These are phyloP conservation scores for Darevskia mixta DNA, from an alignment of 2,797 vertebrate genomes.

Conservation along the genomic window DNA sequence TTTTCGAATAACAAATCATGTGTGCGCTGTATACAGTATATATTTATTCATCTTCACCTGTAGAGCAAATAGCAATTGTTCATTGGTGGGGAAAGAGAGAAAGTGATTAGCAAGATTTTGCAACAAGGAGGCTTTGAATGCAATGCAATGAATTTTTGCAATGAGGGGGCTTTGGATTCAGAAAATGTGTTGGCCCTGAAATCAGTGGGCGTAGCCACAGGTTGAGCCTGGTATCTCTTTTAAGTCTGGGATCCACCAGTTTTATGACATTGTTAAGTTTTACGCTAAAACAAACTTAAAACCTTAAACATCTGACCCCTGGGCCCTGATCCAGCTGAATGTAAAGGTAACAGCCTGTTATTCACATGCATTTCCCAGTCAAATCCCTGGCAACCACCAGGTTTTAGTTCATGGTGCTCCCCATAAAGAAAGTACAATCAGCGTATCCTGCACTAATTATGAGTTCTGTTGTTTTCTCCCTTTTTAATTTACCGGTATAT, in stretches of 20 bases:
- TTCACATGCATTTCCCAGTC: neutral
- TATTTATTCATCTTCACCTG: neutral
- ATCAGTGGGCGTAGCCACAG: neutral
- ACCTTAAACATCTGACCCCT: neutral
- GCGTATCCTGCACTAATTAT: no score
- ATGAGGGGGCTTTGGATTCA: no score
- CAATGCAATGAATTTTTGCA: no score
- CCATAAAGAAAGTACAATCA: neutral
- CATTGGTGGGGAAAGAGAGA: neutral
- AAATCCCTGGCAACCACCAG: neutral
- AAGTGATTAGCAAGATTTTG: neutral
- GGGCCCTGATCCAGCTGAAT: neutral
- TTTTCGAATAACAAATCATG: neutral
- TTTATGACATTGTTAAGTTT: neutral
- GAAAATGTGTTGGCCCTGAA: neutral
- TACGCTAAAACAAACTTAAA: neutral
- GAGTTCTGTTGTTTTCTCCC: neutral
- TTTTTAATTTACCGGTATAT: neutral
- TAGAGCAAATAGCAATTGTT: slow-evolving; percentile 23
- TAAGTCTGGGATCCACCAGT: neutral
- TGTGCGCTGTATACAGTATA: neutral
- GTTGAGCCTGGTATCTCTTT: neutral
- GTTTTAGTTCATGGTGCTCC: neutral
- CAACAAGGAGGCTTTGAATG: neutral
- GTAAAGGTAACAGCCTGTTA: no score